A percentile compares a stretch with the other conserved stretches of the same genome.
Conservation (phyloP, 2,797 vertebrate genomes). For the Perodicticus potto region DNA sequence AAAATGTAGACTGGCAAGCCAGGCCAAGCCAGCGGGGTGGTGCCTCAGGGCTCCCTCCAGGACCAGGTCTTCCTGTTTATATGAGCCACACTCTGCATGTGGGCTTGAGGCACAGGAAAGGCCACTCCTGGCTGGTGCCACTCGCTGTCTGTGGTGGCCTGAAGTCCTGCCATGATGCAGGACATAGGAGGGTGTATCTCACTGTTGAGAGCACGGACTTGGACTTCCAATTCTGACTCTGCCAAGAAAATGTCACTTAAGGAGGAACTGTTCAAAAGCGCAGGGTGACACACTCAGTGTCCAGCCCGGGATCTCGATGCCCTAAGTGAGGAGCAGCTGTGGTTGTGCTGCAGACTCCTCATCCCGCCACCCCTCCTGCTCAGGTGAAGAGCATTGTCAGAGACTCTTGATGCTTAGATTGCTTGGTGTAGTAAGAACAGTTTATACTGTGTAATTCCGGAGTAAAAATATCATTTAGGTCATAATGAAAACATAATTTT, state of each 20-base stretch:
- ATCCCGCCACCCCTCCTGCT: neutral
- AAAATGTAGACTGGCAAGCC: neutral
- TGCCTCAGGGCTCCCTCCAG: neutral
- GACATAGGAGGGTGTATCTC: neutral
- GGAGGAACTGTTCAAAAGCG: neutral
- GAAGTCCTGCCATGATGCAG: neutral
- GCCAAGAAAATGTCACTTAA: neutral
- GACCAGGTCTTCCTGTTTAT: neutral
- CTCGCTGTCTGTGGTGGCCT: neutral
- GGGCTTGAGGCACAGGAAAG: neutral
- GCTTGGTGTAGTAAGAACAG: neutral
- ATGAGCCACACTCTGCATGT: neutral
- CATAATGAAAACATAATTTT: slow-evolving; percentile 16
- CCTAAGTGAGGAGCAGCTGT: neutral
- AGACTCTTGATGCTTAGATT: neutral
- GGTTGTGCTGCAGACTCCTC: neutral
- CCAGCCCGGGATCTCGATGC: neutral
- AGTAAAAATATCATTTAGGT: neutral
- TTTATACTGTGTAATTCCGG: neutral
- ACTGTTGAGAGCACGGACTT: neutral
- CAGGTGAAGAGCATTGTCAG: neutral
- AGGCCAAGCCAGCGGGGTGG: neutral
- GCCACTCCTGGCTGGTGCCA: neutral
- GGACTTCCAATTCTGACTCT: neutral
- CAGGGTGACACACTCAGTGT: neutral